Evolutionary conservation across 2,888 invertebrate genomes (phyloP), one percentile per base, ranked within the genome.

Genomic region (Stomorhina lunata): DNA sequence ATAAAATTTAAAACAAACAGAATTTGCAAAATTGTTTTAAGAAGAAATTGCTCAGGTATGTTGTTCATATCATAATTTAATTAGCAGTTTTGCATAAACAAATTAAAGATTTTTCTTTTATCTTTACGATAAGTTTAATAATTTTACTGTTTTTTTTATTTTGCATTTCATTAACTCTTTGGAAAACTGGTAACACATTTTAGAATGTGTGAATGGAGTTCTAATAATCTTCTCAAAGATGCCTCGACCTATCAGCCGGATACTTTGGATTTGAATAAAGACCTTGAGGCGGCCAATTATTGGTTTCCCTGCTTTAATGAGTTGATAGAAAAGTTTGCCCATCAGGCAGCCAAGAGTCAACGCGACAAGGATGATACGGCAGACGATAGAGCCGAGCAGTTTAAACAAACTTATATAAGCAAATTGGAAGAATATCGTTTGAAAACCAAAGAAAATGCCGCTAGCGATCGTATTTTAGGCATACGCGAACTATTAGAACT

Each of bases 231-330:
- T 85, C 92, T 99, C 81, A 93, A 93, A 85, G 94, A 97, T 91
- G 95, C 95, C 69, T 92, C 93, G 85, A 93, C 93, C 88, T 99
- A 99, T 92, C 94, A 94, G 90, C 97, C 99, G 1, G 99, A 99
- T 91, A 97, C 97, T 32, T 95, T 98, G 84, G 97, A 99, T 92
- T 93, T 99, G 77, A 94, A 95, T 81, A 93, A 94, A 86, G 97
- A 99, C 90, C 93, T 93, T 84, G 95, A 96, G 89, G 98, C 98
- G 12, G 94, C 96, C 89, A 94, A 93, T 85, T 99, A 98, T 91
- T 99, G 99, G 99, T 93, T 99, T 57, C 93, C 95, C 84, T 97
- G 98, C 90, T 96, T 99, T 89, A 95, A 96, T 89, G 95, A 95
- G 85, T 94, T 97, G 86, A 95, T 96, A 15, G 94, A 95, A 85